Evolutionary conservation across 2,888 invertebrate species (phyloP).

Genomic region (Temnothorax ravouxi): DNA sequence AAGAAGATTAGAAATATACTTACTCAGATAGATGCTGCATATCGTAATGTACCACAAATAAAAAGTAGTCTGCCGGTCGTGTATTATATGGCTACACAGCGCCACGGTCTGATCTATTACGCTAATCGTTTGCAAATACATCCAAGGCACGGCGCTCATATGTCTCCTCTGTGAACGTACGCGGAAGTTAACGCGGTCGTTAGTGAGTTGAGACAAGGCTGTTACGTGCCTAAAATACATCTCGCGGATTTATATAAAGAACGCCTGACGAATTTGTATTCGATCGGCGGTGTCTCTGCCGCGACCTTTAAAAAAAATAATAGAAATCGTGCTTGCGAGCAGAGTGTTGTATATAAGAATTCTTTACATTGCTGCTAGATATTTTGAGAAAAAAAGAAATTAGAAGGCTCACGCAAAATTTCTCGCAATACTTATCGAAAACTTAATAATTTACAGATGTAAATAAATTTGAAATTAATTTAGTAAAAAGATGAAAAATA

Average conservation of each 20-base stretch:
- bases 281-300: constrained; percentile 4
- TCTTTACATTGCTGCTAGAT: neutral
- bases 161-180: constrained; percentile 81
- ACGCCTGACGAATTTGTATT: constrained; percentile 42
- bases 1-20: constrained; percentile 66
- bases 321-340: neutral
- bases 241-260: constrained; percentile 57
- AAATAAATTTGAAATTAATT: neutral
- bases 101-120: constrained; percentile 83
- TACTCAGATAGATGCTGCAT: constrained; percentile 82
- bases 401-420: neutral
- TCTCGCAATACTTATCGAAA: neutral
- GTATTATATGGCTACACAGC: constrained; percentile 78
- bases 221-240: constrained; percentile 74
- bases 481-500: neutral
- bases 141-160: constrained; percentile 82
- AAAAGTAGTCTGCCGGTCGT: constrained; percentile 68
- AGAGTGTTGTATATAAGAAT: neutral
- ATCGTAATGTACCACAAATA: constrained; percentile 80
- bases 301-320: constrained; percentile 5
- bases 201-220: constrained; percentile 72
- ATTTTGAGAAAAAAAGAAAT: neutral
- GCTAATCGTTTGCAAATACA: constrained; percentile 83
- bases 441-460: neutral
- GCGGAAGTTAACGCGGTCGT: constrained; percentile 74